Percentiles rank a stretch among this genome's conserved stretches.
Conservation (phyloP, 2,797 vertebrate species). For the Centroberyx gerrardi region DNA sequence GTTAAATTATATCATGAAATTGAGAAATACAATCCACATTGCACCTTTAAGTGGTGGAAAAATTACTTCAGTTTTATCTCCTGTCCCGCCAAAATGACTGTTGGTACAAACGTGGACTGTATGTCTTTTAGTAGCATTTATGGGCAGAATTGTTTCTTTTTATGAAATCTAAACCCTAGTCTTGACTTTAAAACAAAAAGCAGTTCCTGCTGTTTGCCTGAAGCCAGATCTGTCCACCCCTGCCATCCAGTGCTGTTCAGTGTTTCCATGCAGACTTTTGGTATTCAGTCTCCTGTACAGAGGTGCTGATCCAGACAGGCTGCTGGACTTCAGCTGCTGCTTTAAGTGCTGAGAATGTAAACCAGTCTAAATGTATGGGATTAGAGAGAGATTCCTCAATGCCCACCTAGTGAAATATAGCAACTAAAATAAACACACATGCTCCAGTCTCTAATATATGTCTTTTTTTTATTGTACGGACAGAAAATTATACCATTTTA, state of each 20-base stretch:
- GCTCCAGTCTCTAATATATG: constrained; percentile 66
- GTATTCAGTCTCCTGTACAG: too few species aligned
- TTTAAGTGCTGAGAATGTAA: constrained; percentile 62
- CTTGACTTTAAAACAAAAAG: background rate
- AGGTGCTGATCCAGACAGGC: too few species aligned
- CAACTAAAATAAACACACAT: constrained; percentile 57
- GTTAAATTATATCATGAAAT: too few species aligned
- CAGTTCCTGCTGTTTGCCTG: background rate
- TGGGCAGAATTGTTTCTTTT: background rate
- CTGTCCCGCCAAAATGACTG: too few species aligned
- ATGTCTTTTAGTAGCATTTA: background rate
- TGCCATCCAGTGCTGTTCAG: background rate
- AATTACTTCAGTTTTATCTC: too few species aligned
- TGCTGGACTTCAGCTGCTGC: constrained; percentile 20
- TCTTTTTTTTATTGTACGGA: constrained; percentile 83
- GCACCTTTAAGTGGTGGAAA: too few species aligned
- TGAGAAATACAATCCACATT: too few species aligned
- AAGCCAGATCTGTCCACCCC: background rate
- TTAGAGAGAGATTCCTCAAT: constrained; percentile 30
- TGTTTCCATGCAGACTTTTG: constrained; percentile 1
- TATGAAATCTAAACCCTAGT: too few species aligned
- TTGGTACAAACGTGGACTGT: too few species aligned
- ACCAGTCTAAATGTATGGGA: constrained; percentile 50
- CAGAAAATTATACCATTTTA: constrained; percentile 79
- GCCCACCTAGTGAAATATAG: constrained; percentile 25